Conservation (phyloP, 2,797 vertebrate species). For the Margarornis squamiger region DNA sequence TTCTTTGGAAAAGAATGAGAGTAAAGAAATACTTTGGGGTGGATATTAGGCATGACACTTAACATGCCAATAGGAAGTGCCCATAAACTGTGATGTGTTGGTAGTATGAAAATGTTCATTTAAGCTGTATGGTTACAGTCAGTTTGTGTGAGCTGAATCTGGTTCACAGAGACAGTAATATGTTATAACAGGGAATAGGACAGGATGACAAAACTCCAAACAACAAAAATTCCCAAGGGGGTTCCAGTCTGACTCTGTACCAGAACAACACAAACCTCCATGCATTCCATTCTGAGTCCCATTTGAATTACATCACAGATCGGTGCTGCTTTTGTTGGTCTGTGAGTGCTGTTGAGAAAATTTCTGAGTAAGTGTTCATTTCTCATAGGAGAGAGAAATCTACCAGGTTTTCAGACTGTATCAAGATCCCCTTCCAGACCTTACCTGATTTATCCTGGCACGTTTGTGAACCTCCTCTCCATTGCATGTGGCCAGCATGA, state of each 20-base stretch:
- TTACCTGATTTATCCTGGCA: neutral
- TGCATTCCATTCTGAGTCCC: neutral
- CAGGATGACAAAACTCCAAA: neutral
- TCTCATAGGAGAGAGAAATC: neutral
- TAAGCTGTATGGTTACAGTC: neutral
- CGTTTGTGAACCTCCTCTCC: neutral
- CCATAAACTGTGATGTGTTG: neutral
- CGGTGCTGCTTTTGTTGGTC: neutral
- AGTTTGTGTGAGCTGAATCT: neutral
- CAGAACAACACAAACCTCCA: neutral
- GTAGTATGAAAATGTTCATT: neutral
- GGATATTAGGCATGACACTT: neutral
- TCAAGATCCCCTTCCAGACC: neutral
- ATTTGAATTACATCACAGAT: neutral
- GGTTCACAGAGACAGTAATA: neutral
- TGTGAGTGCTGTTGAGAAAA: neutral
- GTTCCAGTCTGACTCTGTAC: neutral
- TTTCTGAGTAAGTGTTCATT: neutral
- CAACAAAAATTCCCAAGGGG: neutral
- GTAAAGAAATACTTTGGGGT: neutral
- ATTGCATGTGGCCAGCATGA: neutral
- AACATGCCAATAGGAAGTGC: neutral
- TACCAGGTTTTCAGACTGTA: neutral
- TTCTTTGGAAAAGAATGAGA: neutral
- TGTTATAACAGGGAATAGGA: neutral